These are phyloP conservation scores for Synergus japonicus DNA, from an alignment of 2,888 invertebrate species.

Conservation along the genomic window DNA sequence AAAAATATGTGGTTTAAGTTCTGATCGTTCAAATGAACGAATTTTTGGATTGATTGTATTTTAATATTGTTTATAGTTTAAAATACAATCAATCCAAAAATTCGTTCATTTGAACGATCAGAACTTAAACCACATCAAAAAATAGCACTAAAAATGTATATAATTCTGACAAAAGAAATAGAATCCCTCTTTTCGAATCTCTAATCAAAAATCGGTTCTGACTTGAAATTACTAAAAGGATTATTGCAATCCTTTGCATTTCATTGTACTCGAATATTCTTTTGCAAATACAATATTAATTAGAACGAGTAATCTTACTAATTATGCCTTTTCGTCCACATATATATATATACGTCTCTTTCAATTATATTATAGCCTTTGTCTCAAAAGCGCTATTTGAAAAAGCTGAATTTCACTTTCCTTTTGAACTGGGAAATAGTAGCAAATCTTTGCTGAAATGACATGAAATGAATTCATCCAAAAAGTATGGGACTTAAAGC, in stretches of 20 bases:
- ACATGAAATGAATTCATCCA: conserved; percentile 4
- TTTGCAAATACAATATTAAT: conserved; percentile 13
- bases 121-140: too few species aligned
- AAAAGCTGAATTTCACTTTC: conserved; percentile 6
- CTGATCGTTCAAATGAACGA: too few species aligned
- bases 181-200: neutral
- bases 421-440: neutral
- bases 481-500: conserved; percentile 8
- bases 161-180: neutral
- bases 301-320: conserved; percentile 5
- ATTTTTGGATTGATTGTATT: too few species aligned
- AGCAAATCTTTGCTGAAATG: conserved; percentile 21
- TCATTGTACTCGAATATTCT: neutral
- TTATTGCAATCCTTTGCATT: conserved; percentile 4
- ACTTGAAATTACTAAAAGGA: conserved; percentile 1
- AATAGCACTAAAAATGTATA: neutral
- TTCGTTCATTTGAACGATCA: too few species aligned
- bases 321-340: conserved; percentile 5
- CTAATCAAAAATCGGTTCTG: conserved; percentile 9
- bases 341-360: neutral
- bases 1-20: too few species aligned
- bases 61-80: too few species aligned
- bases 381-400: neutral
- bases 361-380: neutral
- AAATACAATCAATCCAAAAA: too few species aligned